Base-by-base conservation (phyloP, 2,888 invertebrate species). In the Apocheima hispidaria region DNA sequence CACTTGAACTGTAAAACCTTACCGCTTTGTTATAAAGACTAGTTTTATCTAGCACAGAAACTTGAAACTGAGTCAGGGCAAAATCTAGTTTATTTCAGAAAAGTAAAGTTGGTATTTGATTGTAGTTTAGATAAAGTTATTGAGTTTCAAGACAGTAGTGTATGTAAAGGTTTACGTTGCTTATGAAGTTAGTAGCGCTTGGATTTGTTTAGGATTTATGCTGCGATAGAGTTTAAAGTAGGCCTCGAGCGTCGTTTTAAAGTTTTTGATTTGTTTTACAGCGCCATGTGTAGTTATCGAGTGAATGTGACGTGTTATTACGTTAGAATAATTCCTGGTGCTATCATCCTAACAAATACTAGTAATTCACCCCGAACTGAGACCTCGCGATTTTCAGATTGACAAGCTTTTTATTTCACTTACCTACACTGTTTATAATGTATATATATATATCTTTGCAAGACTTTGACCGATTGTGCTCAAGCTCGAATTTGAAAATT, bases 141-240 rank as follows among this genome's bases (percentile, higher is more conserved):
- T 59, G 53, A 59, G 63, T 66, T 63, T 51, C 5, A 44, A 66
- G 60, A 60, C 40, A 40, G 54, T 53, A 54, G 57, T 35, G 59
- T 52, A 35, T 12, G 48, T 60, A 54, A 54, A 66, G 66, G 63
- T 66, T 66, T 62, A 64, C 59, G 55, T 60, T 60, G 59, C 59
- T 62, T 63, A 61, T 66, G 57, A 66, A 60, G 64, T 67, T 64
- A 33, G 54, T 35, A 30, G 41, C 48, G 52, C 57, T 51, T 58
- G 59, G 65, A 65, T 67, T 65, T 65, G 62, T 65, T 67, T 63
- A 63, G 67, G 53, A 65, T 64, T 65, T 64, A 59, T 63, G 63
- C 26, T 54, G 51, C 14, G 59, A 56, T 50, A 44, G 48, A 35
- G 64, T 46, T 41, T 38, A n/a, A 38, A 60, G 30, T 43, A 48